Percentiles rank a stretch among this genome's conserved stretches.
phyloP scores from a whole-genome alignment of 2,797 vertebrate genomes.

The Gila robusta region DNA sequence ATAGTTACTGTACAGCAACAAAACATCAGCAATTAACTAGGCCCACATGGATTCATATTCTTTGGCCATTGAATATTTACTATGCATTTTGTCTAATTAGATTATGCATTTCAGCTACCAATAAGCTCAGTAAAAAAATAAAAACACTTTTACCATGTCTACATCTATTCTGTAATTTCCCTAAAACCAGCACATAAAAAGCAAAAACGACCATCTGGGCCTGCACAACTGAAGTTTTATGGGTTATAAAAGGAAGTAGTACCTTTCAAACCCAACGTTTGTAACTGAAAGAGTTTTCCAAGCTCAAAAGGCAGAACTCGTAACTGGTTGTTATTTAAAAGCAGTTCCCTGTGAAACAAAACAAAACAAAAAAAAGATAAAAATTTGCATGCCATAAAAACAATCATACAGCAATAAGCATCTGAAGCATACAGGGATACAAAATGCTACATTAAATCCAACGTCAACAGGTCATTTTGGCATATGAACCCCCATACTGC shows the following conservation, averaged over 20 bases:
- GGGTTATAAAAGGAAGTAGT: constrained; percentile 56
- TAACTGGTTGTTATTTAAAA: constrained; percentile 99
- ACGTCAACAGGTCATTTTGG: not conserved
- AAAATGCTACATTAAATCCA: not conserved
- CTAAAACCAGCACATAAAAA: not conserved
- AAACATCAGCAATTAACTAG: not conserved
- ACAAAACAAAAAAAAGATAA: constrained; percentile 68
- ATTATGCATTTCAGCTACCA: not conserved
- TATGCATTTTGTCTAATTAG: not conserved
- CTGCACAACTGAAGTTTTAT: not conserved
- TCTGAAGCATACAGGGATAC: not conserved
- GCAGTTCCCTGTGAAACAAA: constrained; percentile 91
- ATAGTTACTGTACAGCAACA: not conserved
- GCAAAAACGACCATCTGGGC: not conserved
- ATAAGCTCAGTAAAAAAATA: not conserved
- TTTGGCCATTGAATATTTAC: not conserved
- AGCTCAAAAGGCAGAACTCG: constrained; percentile 99
- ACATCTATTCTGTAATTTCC: not conserved
- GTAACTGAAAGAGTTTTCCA: constrained; percentile 99
- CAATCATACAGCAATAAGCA: not conserved
- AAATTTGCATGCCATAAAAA: constrained; percentile 47
- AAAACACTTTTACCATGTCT: not conserved
- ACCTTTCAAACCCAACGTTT: constrained; percentile 99
- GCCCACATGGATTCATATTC: not conserved
- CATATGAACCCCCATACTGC: not conserved